Base-by-base conservation (phyloP, 1,140 invertebrate species). In the Cryptotermes secundus region DNA sequence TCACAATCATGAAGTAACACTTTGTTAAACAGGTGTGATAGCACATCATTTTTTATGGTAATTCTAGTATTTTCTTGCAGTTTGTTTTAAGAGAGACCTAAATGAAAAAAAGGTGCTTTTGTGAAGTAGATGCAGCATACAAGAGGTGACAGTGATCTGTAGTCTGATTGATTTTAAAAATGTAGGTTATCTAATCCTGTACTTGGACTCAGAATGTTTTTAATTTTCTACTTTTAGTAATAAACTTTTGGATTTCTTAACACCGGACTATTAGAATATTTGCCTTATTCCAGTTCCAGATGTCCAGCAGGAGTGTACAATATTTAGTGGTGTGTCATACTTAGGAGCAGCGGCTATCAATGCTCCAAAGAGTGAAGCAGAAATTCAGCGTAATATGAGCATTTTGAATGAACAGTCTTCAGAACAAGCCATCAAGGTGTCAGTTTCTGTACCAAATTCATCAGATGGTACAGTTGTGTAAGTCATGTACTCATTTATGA, bases 271-370 rank as follows among this genome's bases (percentile, higher is more conserved):
- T 80, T 80, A 80, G 45, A 49, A 49, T 49, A 19, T 19, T 49
- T 49, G 38, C 16, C 38, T 34, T 83, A 12, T n/a, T 72, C n/a
- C 80, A 82, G 86, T 88, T 86, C 84, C 88, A 92, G 94, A 96
- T 89, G 93, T 95, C 81, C 94, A 95, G 88, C 95, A 96, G 89
- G 96, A 97, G 85, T 97, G 96, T 88, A 97, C 96, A 83, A 94
- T 98, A 87, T 99, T 99, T 89, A 95, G 97, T 89, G 96, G 97
- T 31, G 96, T 99, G 38, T 97, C 96, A 83, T 99, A 99, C 91
- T 92, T 99, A 84, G 98, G 98, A 49, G 96, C 96, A 22, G 96
- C 97, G 80, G 94, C 94, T 84, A 98, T 99, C 85, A 97, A 97
- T 89, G 96, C 97, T 7, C 97, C 98, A 9, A 95, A 97, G 89